A percentile compares a stretch with the other conserved stretches of the same genome.
Evolutionary conservation across 1,140 invertebrate genomes (phyloP).

Genomic region (Macrobrachium rosenbergii): DNA sequence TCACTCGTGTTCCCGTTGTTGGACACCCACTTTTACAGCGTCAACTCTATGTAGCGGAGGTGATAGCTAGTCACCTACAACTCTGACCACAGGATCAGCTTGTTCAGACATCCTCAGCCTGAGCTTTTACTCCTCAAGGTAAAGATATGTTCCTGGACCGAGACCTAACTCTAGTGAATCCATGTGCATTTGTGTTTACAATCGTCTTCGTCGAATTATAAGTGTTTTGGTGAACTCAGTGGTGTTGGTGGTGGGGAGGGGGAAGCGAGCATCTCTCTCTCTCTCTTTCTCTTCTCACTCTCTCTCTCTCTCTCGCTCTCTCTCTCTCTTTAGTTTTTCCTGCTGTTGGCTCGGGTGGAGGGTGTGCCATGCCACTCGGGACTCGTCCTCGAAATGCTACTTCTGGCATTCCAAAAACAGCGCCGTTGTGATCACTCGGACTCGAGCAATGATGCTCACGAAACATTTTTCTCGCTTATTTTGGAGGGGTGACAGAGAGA

Average conservation of each 20-base stretch:
- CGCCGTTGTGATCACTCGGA: background rate
- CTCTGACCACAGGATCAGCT: slow-evolving; percentile 59
- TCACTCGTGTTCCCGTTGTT: slow-evolving; percentile 67
- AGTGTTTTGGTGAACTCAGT: slow-evolving; percentile 61
- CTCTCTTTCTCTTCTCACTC: no score
- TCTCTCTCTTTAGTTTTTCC: slow-evolving; percentile 42
- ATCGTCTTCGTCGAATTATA: slow-evolving; percentile 58
- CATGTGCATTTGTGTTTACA: slow-evolving; percentile 57
- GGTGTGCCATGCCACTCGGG: background rate
- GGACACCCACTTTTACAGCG: slow-evolving; percentile 67
- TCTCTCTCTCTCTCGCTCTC: no score
- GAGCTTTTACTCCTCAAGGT: slow-evolving; percentile 56
- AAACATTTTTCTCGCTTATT: slow-evolving; percentile 2
- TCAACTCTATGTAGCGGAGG: slow-evolving; percentile 66
- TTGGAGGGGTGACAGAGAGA: background rate
- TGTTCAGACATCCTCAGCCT: slow-evolving; percentile 61
- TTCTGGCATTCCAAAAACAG: background rate
- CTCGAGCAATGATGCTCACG: background rate
- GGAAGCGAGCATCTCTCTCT: no score
- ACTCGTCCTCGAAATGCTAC: background rate
- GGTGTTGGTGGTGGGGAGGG: slow-evolving; percentile 13
- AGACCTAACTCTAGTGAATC: slow-evolving; percentile 53
- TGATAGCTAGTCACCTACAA: slow-evolving; percentile 65
- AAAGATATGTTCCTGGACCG: slow-evolving; percentile 42
- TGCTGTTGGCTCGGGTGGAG: slow-evolving; percentile 35